Evolutionary conservation across 2,113 vertebrate species (phyloP).

Genomic region (Crotophaga sulcirostris): DNA sequence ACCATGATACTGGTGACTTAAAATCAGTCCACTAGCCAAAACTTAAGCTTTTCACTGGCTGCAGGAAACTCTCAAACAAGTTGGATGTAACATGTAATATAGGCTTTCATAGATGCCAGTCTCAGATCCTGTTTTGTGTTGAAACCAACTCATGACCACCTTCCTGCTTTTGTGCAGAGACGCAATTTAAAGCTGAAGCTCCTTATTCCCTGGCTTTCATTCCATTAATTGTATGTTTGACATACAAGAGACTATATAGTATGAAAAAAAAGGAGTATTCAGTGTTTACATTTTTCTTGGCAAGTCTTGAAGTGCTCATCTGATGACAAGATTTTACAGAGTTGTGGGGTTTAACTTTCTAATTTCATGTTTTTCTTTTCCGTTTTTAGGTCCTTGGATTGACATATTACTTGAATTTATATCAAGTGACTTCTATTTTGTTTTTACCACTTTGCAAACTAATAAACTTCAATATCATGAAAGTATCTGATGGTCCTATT

Average conservation of each 20-base stretch:
- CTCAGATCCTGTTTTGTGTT: not conserved
- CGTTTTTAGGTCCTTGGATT: conserved; percentile 20
- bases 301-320: not conserved
- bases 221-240: not conserved
- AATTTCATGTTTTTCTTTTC: conserved; percentile 32
- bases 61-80: not conserved
- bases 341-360: not conserved
- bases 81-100: not conserved
- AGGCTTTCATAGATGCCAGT: not conserved
- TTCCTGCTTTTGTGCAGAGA: not conserved
- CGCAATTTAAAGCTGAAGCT: not conserved
- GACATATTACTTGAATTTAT: not conserved
- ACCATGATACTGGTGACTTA: not conserved
- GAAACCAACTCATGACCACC: not conserved
- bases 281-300: not conserved
- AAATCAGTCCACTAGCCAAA: not conserved
- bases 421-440: not conserved
- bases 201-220: not conserved
- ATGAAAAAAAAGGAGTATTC: not conserved
- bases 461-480: conserved; percentile 51
- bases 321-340: not conserved
- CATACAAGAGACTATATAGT: not conserved
- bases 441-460: not conserved
- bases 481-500: not conserved
- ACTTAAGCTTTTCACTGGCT: not conserved